Evolutionary conservation across 37 sponge, comb jelly and placozoan species (phyloP).

Genomic region (Hexactinellida sp.): DNA sequence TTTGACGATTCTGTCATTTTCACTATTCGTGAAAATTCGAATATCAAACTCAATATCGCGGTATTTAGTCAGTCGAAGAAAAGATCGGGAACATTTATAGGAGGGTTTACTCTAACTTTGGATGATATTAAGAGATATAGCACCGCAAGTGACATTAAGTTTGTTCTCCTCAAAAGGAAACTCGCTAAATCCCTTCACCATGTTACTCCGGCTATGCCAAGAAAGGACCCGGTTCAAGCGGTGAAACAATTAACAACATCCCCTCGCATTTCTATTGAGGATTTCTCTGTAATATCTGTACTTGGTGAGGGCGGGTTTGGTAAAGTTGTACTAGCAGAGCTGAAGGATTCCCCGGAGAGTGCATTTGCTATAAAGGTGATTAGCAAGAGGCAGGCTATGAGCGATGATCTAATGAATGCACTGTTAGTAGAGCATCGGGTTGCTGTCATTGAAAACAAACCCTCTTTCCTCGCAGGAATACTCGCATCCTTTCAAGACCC

Average conservation of each 20-base stretch:
- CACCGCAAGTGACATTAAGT: background rate
- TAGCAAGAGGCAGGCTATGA: background rate
- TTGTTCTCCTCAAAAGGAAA: background rate
- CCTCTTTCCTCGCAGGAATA: background rate
- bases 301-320: background rate
- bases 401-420: background rate
- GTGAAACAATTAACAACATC: no score
- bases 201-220: background rate
- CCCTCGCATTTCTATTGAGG: background rate
- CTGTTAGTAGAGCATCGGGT: conserved; percentile 5
- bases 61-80: background rate
- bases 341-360: background rate
- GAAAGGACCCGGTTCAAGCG: background rate
- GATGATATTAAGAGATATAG: background rate
- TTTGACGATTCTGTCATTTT: background rate
- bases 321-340: background rate
- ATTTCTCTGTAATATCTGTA: background rate
- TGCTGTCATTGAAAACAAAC: background rate
- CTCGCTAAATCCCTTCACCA: background rate
- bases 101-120: background rate
- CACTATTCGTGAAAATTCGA: background rate
- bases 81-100: background rate
- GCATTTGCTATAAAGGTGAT: background rate
- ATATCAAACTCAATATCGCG: background rate
- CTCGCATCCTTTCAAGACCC: background rate